phyloP scores from a whole-genome alignment of 2,888 invertebrate genomes.

The Cryptocephalus primarius region DNA sequence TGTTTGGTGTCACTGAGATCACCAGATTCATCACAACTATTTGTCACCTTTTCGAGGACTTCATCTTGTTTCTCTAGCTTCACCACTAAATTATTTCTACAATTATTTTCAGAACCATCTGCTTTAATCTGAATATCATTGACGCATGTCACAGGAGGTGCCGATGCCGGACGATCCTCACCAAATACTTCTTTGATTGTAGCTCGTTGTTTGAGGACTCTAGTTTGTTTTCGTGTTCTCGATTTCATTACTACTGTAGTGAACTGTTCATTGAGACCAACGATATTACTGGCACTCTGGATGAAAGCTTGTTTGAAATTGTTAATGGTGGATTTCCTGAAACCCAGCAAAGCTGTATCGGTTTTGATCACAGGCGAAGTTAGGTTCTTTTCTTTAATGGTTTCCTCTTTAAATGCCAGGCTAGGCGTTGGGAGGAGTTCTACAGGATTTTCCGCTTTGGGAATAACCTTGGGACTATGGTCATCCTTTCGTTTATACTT shows the following conservation, averaged over 20 bases:
- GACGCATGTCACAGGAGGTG: conserved; percentile 59
- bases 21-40: conserved; percentile 7
- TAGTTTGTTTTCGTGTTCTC: conserved; percentile 64
- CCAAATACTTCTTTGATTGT: conserved; percentile 77
- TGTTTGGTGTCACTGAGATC: conserved; percentile 15
- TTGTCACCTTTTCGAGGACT: conserved; percentile 19
- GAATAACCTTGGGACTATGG: conserved; percentile 44
- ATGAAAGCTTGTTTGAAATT: conserved; percentile 57
- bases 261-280: conserved; percentile 51
- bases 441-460: conserved; percentile 43
- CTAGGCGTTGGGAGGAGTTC: conserved; percentile 58
- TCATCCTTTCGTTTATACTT: conserved; percentile 46
- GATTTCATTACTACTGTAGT: conserved; percentile 62
- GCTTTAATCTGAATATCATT: conserved; percentile 31
- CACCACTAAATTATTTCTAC: conserved; percentile 7
- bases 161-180: conserved; percentile 68
- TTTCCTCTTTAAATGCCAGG: conserved; percentile 41
- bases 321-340: conserved; percentile 57
- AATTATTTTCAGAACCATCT: conserved; percentile 19
- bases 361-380: conserved; percentile 35
- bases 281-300: conserved; percentile 47
- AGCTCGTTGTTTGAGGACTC: conserved; percentile 60
- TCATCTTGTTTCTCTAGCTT: conserved; percentile 9
- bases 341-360: conserved; percentile 51
- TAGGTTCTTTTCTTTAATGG: conserved; percentile 29